Base-by-base conservation (phyloP, 1,140 invertebrate genomes). In the Contarinia nasturtii region DNA sequence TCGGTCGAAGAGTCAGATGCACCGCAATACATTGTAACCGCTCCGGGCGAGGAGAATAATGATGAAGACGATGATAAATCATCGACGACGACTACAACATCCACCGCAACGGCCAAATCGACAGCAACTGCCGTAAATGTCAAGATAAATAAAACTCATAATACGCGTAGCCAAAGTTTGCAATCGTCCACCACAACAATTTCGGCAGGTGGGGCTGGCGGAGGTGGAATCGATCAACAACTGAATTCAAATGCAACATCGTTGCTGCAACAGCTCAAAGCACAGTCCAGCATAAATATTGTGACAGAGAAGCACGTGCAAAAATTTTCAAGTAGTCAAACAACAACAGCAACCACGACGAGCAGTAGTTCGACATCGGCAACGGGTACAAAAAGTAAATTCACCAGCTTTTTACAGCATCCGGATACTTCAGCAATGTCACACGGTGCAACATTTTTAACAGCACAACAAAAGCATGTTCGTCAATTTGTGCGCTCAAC, bases 401-500 rank as follows among this genome's bases (percentile, higher is more conserved):
- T 63, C 45, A 58, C 61, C 34, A 63, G 61, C 27, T 63, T 63
- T 36, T 46, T 63, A 1, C 61, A 63, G 42, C 60, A 63, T 44
- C 61, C 61, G 10, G 61, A 63, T 48, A 51, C 50, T 51, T 54
- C 48, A 1, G 21, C 47, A 3, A 49, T 47, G 38, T 45, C 45
- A 11, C 33, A 33, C 2, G 50, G 50, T 22, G 53, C 47, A 37
- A 36, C 53, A 1, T 63, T 60, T 21, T 46, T 63, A 0, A 63
- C 59, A 0, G 61, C 61, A 18, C 61, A 63, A 44, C 61, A 63
- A 49, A 63, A 63, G 47, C 61, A 63, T 49, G 61, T 63, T 12
- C 55, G 61, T 0, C 61, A 63, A 44, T 63, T 63, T 49, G 59
- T 63, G 3, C 60, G 61, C 47, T 63, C 61, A 44, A 63, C 61